phyloP scores from a whole-genome alignment of 2,113 vertebrate genomes.

The Lipotes vexillifer region DNA sequence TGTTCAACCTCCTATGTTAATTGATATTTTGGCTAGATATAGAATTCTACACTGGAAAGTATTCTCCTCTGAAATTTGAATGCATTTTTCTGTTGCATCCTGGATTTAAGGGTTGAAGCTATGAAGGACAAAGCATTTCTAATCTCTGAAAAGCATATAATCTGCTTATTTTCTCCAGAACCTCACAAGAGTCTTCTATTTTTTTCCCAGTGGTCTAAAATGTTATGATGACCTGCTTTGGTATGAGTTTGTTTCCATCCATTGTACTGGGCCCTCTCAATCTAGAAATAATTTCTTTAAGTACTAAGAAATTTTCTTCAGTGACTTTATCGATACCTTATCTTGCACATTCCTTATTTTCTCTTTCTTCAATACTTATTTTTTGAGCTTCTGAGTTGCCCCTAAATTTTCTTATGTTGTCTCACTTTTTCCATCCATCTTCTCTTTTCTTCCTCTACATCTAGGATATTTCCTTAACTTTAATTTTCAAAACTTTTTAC shows the following conservation, averaged over 20 bases:
- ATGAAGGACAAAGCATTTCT: neutral
- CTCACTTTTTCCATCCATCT: neutral
- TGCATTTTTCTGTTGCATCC: neutral
- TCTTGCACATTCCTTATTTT: neutral
- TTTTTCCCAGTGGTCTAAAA: neutral
- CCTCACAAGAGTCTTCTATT: neutral
- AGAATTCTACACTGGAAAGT: neutral
- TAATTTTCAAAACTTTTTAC: neutral
- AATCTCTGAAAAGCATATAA: neutral
- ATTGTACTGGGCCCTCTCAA: neutral
- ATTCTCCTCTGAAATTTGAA: neutral
- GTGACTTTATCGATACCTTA: neutral
- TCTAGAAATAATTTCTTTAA: neutral
- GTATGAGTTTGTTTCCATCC: neutral
- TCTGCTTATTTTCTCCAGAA: neutral
- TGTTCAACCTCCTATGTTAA: neutral
- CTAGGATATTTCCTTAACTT: neutral
- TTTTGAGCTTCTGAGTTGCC: neutral
- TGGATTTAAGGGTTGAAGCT: neutral
- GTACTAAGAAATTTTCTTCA: neutral
- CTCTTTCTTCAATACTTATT: neutral
- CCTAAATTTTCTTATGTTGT: neutral
- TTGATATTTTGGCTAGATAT: neutral
- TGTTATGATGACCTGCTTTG: neutral
- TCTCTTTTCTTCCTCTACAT: neutral